These are phyloP conservation scores for Eucidaris tribuloides DNA, from an alignment of 35 echinoderm and acorn worm genomes.

Conservation along the genomic window DNA sequence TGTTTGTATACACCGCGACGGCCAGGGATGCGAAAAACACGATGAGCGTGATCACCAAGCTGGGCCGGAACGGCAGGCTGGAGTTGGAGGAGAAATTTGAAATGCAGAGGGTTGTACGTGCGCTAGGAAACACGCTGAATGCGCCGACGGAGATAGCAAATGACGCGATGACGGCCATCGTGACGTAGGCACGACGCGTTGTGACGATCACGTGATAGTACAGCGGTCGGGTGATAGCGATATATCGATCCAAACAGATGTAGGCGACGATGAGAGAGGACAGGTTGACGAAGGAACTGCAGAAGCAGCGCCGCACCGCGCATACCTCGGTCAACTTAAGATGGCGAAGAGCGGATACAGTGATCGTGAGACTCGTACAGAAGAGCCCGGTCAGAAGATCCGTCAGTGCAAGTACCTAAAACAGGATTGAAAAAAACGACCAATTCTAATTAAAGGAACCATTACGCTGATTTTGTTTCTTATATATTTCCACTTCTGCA, in stretches of 20 bases:
- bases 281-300: not conserved
- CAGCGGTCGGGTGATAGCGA: slow-evolving; percentile 2
- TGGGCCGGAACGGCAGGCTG: not conserved
- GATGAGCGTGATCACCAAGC: not conserved
- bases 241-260: not conserved
- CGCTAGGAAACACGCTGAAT: not conserved
- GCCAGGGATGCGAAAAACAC: not conserved
- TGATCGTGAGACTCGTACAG: not conserved
- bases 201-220: not conserved
- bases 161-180: not conserved
- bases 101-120: not conserved
- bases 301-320: not conserved
- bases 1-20: not conserved
- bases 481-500: too few relatives aligned
- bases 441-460: too few relatives aligned
- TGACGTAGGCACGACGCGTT: not conserved
- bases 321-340: not conserved
- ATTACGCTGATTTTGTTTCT: too few relatives aligned
- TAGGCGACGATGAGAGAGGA: not conserved
- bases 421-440: not conserved
- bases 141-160: not conserved
- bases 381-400: not conserved
- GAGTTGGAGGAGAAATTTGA: not conserved
- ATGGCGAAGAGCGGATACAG: not conserved
- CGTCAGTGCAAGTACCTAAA: not conserved